Conservation (phyloP, 2,113 vertebrate genomes). For the Notarius quadriscutis region DNA sequence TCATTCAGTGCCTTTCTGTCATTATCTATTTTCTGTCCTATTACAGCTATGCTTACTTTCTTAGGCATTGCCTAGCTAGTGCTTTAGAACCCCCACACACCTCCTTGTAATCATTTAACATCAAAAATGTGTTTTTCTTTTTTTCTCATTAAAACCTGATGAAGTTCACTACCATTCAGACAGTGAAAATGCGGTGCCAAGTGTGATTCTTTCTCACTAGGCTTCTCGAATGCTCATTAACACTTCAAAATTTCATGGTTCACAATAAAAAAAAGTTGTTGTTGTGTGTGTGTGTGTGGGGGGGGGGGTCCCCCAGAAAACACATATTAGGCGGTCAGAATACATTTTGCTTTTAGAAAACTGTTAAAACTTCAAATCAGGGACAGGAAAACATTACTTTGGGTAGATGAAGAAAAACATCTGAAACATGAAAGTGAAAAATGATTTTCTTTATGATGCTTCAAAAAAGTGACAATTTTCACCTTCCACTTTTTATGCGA, state of each 20-base stretch:
- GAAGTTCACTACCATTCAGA: conserved; percentile 46
- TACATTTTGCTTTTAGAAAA: background rate
- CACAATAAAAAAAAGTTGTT: background rate
- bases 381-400: background rate
- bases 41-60: background rate
- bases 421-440: background rate
- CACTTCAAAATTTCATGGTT: background rate
- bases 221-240: background rate
- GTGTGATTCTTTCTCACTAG: too few species aligned
- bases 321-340: background rate
- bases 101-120: conserved; percentile 11
- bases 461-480: background rate
- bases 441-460: background rate
- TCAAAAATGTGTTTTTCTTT: background rate
- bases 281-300: too few species aligned
- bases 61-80: conserved; percentile 10
- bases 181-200: background rate
- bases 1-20: conserved; percentile 57
- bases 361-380: background rate
- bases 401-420: background rate
- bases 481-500: background rate
- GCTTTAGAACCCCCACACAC: conserved; percentile 7
- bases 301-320: too few species aligned
- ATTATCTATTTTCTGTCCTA: conserved; percentile 58
- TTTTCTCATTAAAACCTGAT: conserved; percentile 17